A percentile compares a stretch with the other conserved stretches of the same genome.
These are phyloP conservation scores for Hirudo medicinalis DNA, from an alignment of 1,140 invertebrate species.

Conservation along the genomic window DNA sequence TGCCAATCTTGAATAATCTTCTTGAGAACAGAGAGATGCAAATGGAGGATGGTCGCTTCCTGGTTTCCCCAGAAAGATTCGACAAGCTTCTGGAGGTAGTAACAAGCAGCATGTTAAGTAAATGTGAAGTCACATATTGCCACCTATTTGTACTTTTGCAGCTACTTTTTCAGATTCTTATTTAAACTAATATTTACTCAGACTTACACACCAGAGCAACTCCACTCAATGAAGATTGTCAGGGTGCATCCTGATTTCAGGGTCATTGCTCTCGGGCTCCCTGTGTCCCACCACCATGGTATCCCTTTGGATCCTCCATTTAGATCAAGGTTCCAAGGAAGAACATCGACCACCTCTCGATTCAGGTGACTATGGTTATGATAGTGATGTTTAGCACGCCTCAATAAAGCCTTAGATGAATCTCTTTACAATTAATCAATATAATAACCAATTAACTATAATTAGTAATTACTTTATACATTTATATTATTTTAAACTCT, in stretches of 20 bases:
- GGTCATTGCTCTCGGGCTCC: conserved; percentile 39
- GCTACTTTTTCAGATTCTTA: too few species aligned
- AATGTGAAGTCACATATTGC: too few species aligned
- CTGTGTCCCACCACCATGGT: conserved; percentile 50
- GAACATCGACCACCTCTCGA: conserved; percentile 46
- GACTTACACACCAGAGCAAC: conserved; percentile 61
- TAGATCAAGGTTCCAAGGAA: conserved; percentile 81
- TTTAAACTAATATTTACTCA: conserved; percentile 44
- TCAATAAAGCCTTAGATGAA: too few species aligned
- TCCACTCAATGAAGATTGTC: conserved; percentile 73
- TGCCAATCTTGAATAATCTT: conserved; percentile 92
- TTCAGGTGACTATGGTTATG: too few species aligned
- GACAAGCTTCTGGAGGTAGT: conserved; percentile 70
- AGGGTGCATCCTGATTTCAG: conserved; percentile 67
- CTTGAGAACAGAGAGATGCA: conserved; percentile 98
- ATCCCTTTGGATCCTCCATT: conserved; percentile 89
- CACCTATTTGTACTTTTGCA: too few species aligned
- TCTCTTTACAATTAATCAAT: too few species aligned
- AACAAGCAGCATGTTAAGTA: too few species aligned
- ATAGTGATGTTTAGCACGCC: too few species aligned
- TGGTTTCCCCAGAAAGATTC: conserved; percentile 73
- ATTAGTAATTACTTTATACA: too few species aligned
- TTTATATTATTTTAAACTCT: too few species aligned
- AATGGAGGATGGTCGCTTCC: conserved; percentile 84
- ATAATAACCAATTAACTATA: too few species aligned